These are phyloP conservation scores for Microcebus lehilahytsara DNA, from an alignment of 2,113 vertebrate genomes.

Conservation along the genomic window DNA sequence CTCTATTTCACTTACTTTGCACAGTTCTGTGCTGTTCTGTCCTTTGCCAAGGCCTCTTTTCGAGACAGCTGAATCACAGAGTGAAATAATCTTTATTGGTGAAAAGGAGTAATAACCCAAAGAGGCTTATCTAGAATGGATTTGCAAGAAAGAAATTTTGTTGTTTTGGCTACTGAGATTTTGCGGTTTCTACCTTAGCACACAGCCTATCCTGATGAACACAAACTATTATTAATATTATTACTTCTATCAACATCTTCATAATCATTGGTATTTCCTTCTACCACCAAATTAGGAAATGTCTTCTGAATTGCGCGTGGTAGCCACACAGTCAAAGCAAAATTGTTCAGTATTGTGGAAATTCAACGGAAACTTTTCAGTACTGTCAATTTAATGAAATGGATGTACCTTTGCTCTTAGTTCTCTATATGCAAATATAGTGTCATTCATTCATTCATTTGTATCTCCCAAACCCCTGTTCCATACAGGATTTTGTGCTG, in stretches of 20 bases:
- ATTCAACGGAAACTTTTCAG: not conserved
- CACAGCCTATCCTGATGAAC: not conserved
- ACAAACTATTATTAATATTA: not conserved
- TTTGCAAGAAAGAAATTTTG: not conserved
- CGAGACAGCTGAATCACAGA: not conserved
- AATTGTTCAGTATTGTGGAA: not conserved
- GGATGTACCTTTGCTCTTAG: not conserved
- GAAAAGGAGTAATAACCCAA: not conserved
- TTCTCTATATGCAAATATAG: not conserved
- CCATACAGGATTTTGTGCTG: not conserved
- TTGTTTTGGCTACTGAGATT: not conserved
- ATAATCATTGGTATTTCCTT: not conserved
- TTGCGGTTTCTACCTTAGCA: not conserved
- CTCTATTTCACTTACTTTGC: not conserved
- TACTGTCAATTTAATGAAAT: not conserved
- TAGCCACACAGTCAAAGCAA: not conserved
- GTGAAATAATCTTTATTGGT: not conserved
- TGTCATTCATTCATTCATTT: not conserved
- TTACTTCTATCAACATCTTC: not conserved
- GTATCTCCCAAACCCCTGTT: not conserved
- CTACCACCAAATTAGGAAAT: not conserved
- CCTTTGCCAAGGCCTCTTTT: not conserved
- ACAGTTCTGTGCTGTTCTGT: not conserved
- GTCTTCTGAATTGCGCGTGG: not conserved
- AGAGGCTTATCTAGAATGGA: not conserved